A percentile compares a stretch with the other conserved stretches of the same genome.
Evolutionary conservation across 2,797 vertebrate genomes (phyloP).

Genomic region (Bovichtus variegatus): DNA sequence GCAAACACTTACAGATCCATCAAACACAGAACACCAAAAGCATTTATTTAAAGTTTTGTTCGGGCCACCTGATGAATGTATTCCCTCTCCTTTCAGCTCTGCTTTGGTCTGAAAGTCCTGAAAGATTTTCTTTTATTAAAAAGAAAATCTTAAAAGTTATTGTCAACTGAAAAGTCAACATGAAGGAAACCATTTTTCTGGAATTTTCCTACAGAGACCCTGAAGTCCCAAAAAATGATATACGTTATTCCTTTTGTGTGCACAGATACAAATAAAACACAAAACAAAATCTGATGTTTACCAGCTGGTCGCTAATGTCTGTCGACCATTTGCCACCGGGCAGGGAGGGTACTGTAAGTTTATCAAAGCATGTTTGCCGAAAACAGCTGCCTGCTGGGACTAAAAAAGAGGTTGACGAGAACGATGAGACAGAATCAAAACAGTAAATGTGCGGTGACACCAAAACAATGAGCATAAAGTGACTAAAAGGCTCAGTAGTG

Average conservation of each 20-base stretch:
- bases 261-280: not conserved
- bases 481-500: not conserved
- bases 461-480: not conserved
- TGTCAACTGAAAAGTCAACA: not conserved
- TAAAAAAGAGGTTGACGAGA: too few species aligned
- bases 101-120: not conserved
- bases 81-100: not conserved
- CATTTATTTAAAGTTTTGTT: not conserved
- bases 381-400: too few species aligned
- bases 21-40: not conserved
- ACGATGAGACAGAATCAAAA: not conserved
- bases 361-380: too few species aligned
- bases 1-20: not conserved
- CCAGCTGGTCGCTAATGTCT: too few species aligned
- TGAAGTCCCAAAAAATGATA: not conserved
- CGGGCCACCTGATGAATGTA: not conserved
- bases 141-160: too few species aligned
- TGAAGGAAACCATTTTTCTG: not conserved
- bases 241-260: not conserved
- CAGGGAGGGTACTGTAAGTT: too few species aligned
- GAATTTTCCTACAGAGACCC: not conserved
- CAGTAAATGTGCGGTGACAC: not conserved
- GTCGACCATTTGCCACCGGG: too few species aligned
- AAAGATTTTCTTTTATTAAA: not conserved
- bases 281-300: rapidly evolving